Conservation (phyloP, 2,888 invertebrate species). For the Drosophila infuscata region DNA sequence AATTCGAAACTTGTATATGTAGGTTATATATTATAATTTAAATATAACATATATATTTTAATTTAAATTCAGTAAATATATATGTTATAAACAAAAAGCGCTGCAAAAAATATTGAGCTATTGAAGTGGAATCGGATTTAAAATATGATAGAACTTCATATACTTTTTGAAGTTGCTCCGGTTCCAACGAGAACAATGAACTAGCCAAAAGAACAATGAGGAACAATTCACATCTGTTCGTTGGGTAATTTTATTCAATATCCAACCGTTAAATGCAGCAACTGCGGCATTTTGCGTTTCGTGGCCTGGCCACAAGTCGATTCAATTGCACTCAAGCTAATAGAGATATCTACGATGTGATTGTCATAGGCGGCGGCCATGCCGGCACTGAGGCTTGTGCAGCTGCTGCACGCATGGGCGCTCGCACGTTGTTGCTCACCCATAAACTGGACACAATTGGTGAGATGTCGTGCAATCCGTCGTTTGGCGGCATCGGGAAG, state of each 20-base stretch:
- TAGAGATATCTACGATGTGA: constrained; percentile 87
- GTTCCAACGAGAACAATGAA: not conserved
- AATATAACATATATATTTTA: not conserved
- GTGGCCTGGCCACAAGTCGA: constrained; percentile 21
- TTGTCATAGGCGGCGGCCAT: constrained; percentile 96
- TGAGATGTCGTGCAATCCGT: constrained; percentile 98
- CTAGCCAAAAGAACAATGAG: constrained; percentile 12
- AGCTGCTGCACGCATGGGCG: constrained; percentile 93
- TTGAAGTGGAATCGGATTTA: not conserved
- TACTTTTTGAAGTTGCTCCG: not conserved
- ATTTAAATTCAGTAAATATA: not conserved
- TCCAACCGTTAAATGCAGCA: constrained; percentile 45
- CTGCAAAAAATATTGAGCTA: not conserved
- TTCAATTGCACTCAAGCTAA: constrained; percentile 11
- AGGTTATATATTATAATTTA: not conserved
- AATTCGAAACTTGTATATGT: too few species aligned
- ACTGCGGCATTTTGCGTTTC: constrained; percentile 40
- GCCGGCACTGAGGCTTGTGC: constrained; percentile 95
- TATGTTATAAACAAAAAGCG: not conserved
- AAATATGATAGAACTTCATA: not conserved
- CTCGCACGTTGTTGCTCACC: constrained; percentile 91
- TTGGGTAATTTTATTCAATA: constrained; percentile 13
- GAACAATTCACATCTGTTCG: constrained; percentile 5
- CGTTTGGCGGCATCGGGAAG: constrained; percentile 97
- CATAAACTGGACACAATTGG: constrained; percentile 94